Percentiles rank a stretch among this genome's conserved stretches.
Conservation (phyloP, 2,113 vertebrate genomes). For the Myiopsitta monachus region DNA sequence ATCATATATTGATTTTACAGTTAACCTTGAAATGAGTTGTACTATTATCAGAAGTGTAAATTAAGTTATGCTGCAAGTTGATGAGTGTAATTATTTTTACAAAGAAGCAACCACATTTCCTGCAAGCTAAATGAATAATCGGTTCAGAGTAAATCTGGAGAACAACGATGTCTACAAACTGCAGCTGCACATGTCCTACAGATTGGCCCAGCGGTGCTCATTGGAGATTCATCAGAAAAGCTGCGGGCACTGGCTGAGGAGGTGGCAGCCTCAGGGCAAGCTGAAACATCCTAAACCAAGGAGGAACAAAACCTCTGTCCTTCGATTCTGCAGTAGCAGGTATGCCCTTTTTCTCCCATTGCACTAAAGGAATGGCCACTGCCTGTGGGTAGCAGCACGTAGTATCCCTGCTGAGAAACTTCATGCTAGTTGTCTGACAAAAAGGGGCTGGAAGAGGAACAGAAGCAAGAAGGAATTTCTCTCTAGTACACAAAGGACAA, state of each 20-base stretch:
- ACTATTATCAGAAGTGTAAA: neutral
- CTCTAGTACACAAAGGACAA: neutral
- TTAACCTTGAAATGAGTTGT: neutral
- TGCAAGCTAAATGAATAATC: neutral
- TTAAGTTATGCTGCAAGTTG: neutral
- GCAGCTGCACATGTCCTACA: neutral
- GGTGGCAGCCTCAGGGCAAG: neutral
- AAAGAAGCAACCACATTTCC: neutral
- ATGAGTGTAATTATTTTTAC: neutral
- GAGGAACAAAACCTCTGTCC: neutral
- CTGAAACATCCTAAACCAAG: neutral
- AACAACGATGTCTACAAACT: neutral
- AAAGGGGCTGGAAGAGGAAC: accelerated
- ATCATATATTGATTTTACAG: neutral
- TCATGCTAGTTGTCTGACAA: accelerated
- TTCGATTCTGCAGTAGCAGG: neutral
- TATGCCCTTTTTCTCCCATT: neutral
- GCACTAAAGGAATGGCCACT: accelerated
- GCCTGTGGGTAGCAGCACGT: neutral
- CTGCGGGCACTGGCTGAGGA: neutral
- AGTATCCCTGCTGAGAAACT: neutral
- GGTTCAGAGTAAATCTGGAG: neutral
- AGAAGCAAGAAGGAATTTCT: neutral
- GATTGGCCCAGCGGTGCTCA: neutral
- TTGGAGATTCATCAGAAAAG: neutral